phyloP scores from a whole-genome alignment of 2,888 invertebrate genomes.

The Pyrgus malvae region DNA sequence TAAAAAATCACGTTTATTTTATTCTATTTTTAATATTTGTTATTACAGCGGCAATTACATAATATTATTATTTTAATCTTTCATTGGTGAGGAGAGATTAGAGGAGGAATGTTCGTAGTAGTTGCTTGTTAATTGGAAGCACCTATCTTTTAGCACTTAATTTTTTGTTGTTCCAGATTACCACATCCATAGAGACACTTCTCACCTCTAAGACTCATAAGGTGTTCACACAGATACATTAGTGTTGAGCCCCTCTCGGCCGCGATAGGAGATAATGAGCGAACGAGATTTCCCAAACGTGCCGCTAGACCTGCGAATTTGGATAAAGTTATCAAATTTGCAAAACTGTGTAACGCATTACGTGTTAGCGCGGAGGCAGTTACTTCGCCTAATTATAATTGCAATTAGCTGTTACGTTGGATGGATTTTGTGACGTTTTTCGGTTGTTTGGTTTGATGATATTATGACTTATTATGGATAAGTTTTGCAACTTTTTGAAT shows the following conservation, averaged over 20 bases:
- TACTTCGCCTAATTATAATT: conserved; percentile 70
- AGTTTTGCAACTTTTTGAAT: too few species aligned
- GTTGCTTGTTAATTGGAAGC: too few species aligned
- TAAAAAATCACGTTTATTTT: too few species aligned
- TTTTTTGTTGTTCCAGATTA: too few species aligned
- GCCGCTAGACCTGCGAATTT: conserved; percentile 74
- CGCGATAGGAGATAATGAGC: conserved; percentile 70
- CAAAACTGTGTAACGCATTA: conserved; percentile 78
- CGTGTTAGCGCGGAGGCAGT: conserved; percentile 42
- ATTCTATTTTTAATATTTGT: too few species aligned
- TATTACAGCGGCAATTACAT: too few species aligned
- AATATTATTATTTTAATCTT: too few species aligned
- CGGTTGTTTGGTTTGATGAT: too few species aligned
- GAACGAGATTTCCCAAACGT: conserved; percentile 76
- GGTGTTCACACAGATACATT: conserved; percentile 62
- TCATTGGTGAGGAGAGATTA: too few species aligned
- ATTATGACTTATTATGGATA: too few species aligned
- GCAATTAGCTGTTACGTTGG: conserved; percentile 49
- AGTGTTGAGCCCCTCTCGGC: conserved; percentile 62
- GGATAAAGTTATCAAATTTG: conserved; percentile 81
- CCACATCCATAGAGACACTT: conserved; percentile 29
- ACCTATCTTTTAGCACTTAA: too few species aligned
- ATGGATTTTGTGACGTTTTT: conserved; percentile 14
- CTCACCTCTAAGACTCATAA: conserved; percentile 41
- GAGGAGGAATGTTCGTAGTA: too few species aligned